Conservation (phyloP, 2,113 vertebrate genomes). For the Bungarus multicinctus region DNA sequence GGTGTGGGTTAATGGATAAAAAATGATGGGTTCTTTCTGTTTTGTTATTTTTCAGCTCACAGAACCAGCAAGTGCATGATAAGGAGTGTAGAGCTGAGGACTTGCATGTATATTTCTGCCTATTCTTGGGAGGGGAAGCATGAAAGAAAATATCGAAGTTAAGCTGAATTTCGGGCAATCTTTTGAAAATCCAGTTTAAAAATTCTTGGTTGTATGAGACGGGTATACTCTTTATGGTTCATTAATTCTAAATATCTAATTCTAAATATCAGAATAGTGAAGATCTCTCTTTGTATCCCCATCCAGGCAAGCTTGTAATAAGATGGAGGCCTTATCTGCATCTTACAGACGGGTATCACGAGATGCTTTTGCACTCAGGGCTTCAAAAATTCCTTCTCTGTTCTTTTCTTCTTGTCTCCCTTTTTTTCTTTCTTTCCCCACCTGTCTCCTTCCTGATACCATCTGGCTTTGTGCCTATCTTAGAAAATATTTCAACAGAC, state of each 20-base stretch:
- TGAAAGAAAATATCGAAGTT: not conserved
- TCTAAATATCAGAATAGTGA: not conserved
- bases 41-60: not conserved
- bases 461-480: not conserved
- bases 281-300: not conserved
- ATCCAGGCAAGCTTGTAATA: not conserved
- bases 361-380: not conserved
- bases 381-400: not conserved
- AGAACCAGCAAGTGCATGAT: not conserved
- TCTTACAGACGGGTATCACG: not conserved
- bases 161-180: not conserved
- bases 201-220: not conserved
- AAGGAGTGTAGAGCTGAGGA: not conserved
- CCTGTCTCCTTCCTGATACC: not conserved
- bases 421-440: not conserved
- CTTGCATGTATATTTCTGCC: not conserved
- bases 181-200: not conserved
- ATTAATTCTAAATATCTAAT: slow-evolving; percentile 4
- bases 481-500: not conserved
- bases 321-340: not conserved
- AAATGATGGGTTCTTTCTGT: not conserved
- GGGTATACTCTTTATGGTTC: not conserved
- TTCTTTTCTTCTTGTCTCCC: not conserved
- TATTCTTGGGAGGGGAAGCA: not conserved
- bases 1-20: not conserved